These are phyloP conservation scores for Microctonus brassicae DNA, from an alignment of 2,888 invertebrate species.

Conservation along the genomic window DNA sequence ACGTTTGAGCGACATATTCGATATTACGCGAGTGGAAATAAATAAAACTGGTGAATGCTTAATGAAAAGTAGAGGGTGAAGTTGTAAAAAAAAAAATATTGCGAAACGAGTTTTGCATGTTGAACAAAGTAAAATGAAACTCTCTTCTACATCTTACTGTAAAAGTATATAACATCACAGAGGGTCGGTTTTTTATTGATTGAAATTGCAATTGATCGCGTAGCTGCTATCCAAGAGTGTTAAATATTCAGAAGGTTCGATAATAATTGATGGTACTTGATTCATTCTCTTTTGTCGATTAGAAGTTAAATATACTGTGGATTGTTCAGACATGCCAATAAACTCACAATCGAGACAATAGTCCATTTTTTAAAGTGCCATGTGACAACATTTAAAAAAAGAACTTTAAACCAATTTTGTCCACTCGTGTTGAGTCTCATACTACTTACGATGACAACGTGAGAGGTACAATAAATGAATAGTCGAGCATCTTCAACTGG, in stretches of 20 bases:
- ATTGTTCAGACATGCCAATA: conserved; percentile 7
- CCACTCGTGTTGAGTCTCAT: background rate
- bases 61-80: background rate
- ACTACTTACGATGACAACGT: background rate
- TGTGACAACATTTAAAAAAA: background rate
- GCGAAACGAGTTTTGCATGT: background rate
- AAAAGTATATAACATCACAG: background rate
- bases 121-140: background rate
- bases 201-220: conserved; percentile 23
- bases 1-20: background rate
- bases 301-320: conserved; percentile 36
- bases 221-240: conserved; percentile 16
- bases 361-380: background rate
- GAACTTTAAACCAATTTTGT: background rate
- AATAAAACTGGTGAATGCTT: too few relatives aligned
- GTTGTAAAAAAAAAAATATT: background rate
- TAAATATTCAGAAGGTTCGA: conserved; percentile 43
- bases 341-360: background rate
- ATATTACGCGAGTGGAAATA: background rate
- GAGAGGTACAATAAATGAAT: background rate
- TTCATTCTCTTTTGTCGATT: conserved; percentile 38
- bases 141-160: background rate
- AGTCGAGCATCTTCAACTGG: background rate
- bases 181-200: conserved; percentile 9
- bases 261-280: conserved; percentile 45